Conservation (phyloP, 2,888 invertebrate species). For the Tanytarsus gracilentus region DNA sequence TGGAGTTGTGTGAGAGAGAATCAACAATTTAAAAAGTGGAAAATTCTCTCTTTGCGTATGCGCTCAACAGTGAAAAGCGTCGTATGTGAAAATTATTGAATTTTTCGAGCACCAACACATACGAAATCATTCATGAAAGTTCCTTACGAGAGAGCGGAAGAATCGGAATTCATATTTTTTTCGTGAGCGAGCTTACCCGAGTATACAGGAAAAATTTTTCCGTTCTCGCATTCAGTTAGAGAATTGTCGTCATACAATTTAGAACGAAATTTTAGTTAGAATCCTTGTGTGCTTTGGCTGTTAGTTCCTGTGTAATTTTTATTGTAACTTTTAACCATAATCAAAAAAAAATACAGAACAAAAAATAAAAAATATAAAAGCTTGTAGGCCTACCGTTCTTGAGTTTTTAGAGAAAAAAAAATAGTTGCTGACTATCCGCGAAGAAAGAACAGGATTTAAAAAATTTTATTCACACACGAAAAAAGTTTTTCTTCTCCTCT, state of each 20-base stretch:
- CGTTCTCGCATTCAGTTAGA: constrained; percentile 19
- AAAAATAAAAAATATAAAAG: constrained; percentile 9
- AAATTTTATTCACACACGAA: not conserved
- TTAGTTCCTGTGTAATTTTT: constrained; percentile 29
- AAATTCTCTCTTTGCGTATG: not conserved
- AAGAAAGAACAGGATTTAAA: constrained; percentile 10
- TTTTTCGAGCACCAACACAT: constrained; percentile 1
- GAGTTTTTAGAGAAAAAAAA: not conserved
- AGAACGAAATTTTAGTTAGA: constrained; percentile 29
- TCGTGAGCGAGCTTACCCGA: not conserved
- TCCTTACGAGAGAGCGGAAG: not conserved
- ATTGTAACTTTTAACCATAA: constrained; percentile 24
- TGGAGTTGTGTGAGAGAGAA: not conserved
- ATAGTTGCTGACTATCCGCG: not conserved
- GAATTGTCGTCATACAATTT: constrained; percentile 29
- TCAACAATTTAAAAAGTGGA: not conserved
- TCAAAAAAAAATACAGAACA: constrained; percentile 4
- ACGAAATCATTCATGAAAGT: not conserved
- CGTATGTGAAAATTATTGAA: constrained; percentile 15
- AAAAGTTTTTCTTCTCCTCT: constrained; percentile 15
- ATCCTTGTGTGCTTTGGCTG: constrained; percentile 29
- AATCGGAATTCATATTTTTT: not conserved
- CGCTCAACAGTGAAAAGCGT: not conserved
- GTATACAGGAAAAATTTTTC: constrained; percentile 1
- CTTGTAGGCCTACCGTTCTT: constrained; percentile 20